These are phyloP conservation scores for Barbus barbus DNA, from an alignment of 2,113 vertebrate species.

Conservation along the genomic window DNA sequence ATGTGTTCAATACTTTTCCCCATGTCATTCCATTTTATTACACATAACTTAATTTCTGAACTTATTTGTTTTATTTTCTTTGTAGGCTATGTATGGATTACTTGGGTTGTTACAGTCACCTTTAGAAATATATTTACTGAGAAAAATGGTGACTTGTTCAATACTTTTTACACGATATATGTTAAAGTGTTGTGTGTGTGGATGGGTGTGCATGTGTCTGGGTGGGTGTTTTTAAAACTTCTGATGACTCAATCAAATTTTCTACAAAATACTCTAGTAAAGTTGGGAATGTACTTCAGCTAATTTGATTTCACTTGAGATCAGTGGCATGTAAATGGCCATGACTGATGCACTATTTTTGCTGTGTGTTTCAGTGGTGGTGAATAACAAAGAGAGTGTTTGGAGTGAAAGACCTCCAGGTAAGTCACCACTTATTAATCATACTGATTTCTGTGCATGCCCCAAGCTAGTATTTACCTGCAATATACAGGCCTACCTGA, in stretches of 20 bases:
- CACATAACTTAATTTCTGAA: no score
- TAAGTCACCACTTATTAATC: not conserved
- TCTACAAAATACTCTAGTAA: not conserved
- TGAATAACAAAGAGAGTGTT: slow-evolving; percentile 24
- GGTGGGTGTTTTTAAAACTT: no score
- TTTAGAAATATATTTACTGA: no score
- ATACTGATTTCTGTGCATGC: not conserved
- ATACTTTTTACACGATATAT: no score
- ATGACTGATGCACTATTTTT: not conserved
- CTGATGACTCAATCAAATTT: not conserved
- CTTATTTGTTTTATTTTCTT: no score
- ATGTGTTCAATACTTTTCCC: no score
- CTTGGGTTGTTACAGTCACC: no score
- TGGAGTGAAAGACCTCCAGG: slow-evolving; percentile 28
- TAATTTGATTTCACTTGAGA: not conserved
- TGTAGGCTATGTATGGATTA: no score
- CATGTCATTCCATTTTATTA: no score
- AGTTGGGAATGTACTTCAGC: not conserved
- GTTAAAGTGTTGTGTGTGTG: not conserved
- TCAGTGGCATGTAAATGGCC: not conserved
- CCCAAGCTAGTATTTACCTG: not conserved
- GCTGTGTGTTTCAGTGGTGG: slow-evolving; percentile 16
- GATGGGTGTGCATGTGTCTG: not conserved
- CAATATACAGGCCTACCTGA: not conserved
- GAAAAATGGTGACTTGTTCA: no score